These are phyloP conservation scores for Pseudopipra pipra DNA, from an alignment of 2,113 vertebrate species.

Conservation along the genomic window DNA sequence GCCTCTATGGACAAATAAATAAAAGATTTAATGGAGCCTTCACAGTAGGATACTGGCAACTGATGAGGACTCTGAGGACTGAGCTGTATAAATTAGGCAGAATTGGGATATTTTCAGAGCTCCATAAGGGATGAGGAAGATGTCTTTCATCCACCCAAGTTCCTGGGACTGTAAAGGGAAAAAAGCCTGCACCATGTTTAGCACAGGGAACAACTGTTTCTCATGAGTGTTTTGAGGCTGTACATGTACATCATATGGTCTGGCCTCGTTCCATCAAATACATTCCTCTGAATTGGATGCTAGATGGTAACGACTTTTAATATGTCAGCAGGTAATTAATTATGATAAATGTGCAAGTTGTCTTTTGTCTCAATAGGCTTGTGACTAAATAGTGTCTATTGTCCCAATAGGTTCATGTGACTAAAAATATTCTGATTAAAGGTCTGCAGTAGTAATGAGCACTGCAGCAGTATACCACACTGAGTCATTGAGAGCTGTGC, in stretches of 20 bases:
- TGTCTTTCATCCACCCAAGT: background rate
- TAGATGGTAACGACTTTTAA: background rate
- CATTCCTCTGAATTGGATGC: background rate
- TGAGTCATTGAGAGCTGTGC: background rate
- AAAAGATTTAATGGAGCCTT: constrained; percentile 43
- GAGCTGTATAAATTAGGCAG: background rate
- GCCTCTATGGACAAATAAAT: constrained; percentile 38
- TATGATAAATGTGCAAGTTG: background rate
- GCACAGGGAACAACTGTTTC: background rate
- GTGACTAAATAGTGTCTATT: background rate
- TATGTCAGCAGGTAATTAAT: constrained; percentile 41
- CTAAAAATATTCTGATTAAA: background rate
- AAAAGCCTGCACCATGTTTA: background rate
- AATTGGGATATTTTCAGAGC: constrained; percentile 7
- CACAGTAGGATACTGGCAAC: constrained; percentile 28
- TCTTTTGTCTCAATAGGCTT: background rate
- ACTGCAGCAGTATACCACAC: background rate
- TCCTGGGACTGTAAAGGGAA: background rate
- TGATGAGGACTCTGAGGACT: background rate
- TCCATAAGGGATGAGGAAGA: background rate
- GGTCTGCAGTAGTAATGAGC: background rate
- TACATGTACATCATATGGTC: background rate
- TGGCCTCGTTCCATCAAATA: background rate
- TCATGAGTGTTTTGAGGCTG: background rate
- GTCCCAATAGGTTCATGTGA: background rate